Evolutionary conservation across 2,113 vertebrate genomes (phyloP).

Genomic region (Cyanoramphus novaezelandiae): DNA sequence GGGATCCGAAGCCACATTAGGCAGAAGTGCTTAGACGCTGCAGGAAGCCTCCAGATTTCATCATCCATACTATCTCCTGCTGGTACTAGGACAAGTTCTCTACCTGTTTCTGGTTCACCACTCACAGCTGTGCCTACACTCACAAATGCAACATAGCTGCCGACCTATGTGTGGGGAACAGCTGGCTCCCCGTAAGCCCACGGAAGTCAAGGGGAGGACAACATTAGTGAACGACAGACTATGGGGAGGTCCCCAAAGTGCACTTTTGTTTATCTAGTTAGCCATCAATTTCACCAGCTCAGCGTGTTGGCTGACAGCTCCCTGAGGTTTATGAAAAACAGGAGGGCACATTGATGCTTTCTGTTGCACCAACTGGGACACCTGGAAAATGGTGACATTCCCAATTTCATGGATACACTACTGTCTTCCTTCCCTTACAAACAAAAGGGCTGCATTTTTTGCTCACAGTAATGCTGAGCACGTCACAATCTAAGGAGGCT

Average conservation of each 20-base stretch:
- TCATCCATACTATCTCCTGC: neutral
- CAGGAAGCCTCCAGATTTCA: neutral
- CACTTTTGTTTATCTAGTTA: conserved; percentile 39
- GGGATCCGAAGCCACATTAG: neutral
- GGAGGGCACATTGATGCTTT: neutral
- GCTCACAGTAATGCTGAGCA: neutral
- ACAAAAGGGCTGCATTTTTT: neutral
- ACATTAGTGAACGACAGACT: conserved; percentile 50
- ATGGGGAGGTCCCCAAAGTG: conserved; percentile 58
- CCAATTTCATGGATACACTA: neutral
- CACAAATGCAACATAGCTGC: neutral
- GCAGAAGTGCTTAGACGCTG: neutral
- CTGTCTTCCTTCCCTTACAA: neutral
- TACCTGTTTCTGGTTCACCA: conserved; percentile 54
- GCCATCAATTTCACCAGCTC: conserved; percentile 55
- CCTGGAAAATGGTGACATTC: neutral
- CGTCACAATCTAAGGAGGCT: rapidly evolving
- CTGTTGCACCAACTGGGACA: neutral
- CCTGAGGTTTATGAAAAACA: conserved; percentile 4
- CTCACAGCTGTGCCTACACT: conserved; percentile 8
- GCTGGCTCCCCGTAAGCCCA: conserved; percentile 35
- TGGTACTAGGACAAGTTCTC: neutral
- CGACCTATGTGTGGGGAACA: neutral
- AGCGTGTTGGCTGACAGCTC: conserved; percentile 25
- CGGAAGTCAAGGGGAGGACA: conserved; percentile 51